Evolutionary conservation across 2,888 invertebrate species (phyloP).

Genomic region (Brachyptera risi): DNA sequence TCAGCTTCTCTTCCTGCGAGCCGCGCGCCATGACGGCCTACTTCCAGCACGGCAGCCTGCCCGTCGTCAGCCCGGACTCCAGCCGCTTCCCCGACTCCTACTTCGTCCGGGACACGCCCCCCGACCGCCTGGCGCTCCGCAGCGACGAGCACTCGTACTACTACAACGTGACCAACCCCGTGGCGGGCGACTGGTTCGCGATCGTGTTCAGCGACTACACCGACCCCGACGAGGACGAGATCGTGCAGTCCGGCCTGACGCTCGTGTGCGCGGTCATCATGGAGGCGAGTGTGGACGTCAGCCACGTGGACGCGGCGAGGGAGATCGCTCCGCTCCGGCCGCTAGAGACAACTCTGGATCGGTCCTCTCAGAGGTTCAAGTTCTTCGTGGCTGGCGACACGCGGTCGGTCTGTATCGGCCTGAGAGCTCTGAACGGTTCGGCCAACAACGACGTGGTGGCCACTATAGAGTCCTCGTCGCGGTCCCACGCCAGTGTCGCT

Average conservation of each 20-base stretch:
- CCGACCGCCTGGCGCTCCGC: slow-evolving; percentile 37
- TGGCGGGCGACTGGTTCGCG: slow-evolving; percentile 74
- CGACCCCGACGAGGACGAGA: slow-evolving; percentile 66
- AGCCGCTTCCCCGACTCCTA: slow-evolving; percentile 68
- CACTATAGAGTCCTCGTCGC: neutral
- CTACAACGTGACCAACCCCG: slow-evolving; percentile 38
- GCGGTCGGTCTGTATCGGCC: slow-evolving; percentile 32
- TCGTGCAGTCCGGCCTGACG: slow-evolving; percentile 65
- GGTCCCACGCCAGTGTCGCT: neutral
- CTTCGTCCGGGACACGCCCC: slow-evolving; percentile 35
- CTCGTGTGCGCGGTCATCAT: slow-evolving; percentile 28
- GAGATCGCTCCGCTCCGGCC: slow-evolving; percentile 7
- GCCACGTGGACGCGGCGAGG: neutral
- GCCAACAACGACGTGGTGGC: no score
- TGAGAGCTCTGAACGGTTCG: neutral
- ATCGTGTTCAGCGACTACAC: slow-evolving; percentile 73
- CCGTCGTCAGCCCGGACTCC: slow-evolving; percentile 77
- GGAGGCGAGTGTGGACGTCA: slow-evolving; percentile 24
- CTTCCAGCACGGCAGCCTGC: slow-evolving; percentile 76
- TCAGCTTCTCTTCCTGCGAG: slow-evolving; percentile 35
- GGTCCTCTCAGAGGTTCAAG: slow-evolving; percentile 28
- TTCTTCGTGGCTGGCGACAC: slow-evolving; percentile 38
- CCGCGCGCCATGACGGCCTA: slow-evolving; percentile 42
- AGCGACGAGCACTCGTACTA: slow-evolving; percentile 38
- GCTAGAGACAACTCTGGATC: neutral